Evolutionary conservation across 2,888 invertebrate genomes (phyloP), one percentile per base, ranked within the genome.

Genomic region (Dioctria rufipes): DNA sequence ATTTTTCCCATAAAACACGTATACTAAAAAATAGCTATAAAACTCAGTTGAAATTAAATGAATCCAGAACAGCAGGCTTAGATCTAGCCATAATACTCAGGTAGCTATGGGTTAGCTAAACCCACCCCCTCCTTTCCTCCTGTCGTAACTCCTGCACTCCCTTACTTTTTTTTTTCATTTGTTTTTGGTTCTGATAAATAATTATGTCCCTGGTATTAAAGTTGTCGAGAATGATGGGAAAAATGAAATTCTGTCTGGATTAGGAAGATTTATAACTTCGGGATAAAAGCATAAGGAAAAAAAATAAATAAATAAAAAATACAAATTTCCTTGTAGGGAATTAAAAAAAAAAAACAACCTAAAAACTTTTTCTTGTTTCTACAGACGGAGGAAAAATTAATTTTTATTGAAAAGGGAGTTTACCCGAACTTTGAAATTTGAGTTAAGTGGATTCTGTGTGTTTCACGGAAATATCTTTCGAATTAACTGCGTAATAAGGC

Each of bases 401-500:
- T 69, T 69, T 69, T 69, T 69, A 69, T 69, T 37, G 69, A 4
- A 5, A 51, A 25, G 40, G 11, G 54, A 69, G n/a, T 6, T 9
- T n/a, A 51, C 37, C 51, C 69, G 8, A 69, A 69, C 51, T 69
- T 69, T 51, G 49, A n/a, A 69, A 69, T 69, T 54, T 69, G 11
- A 25, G 39, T 51, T 51, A 51, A 69, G 69, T 51, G 51, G 69
- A 25, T 51, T 69, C 25, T 67, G 40, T 46, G 11, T n/a, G 51
- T 11, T 54, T 39, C 25, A 4, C 39, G 69, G 54, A 8, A 54
- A n/a, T 54, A n/a, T 54, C n/a, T 54, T 4, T 4, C 6, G 54
- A 4, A 54, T 54, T 54, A 54, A 54, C 8, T 6, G 11, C 54
- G 69, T 39, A 46, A 42, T 65, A 13, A 3, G 25, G 60, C 39